phyloP scores from a whole-genome alignment of 92 coral and sea anemone genomes.

The Paramuricea clavata region DNA sequence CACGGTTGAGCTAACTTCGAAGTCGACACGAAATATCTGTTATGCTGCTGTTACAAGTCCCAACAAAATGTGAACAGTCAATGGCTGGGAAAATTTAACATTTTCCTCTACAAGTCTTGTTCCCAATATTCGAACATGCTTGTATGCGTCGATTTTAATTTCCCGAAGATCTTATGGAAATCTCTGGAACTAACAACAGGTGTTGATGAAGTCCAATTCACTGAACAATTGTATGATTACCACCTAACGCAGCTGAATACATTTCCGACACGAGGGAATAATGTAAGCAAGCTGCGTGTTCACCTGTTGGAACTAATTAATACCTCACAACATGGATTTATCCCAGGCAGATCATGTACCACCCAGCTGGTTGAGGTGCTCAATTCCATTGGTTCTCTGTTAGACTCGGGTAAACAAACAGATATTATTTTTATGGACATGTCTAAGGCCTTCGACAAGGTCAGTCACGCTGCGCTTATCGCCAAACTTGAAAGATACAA shows the following conservation, averaged over 20 bases:
- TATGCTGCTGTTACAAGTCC: neutral
- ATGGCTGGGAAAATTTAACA: neutral
- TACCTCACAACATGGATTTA: neutral
- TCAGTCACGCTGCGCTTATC: neutral
- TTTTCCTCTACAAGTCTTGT: neutral
- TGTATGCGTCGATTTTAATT: neutral
- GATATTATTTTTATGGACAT: neutral
- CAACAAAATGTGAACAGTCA: neutral
- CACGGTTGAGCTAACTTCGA: slow-evolving; percentile 30
- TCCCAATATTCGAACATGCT: neutral
- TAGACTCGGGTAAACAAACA: too few relatives aligned
- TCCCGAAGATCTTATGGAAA: neutral
- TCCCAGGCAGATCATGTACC: slow-evolving; percentile 37
- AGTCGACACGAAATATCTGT: neutral
- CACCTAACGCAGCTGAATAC: neutral
- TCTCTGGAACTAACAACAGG: slow-evolving; percentile 9
- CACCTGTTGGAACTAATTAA: neutral
- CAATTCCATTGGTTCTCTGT: slow-evolving; percentile 21
- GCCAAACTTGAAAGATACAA: neutral
- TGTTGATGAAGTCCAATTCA: slow-evolving; percentile 1
- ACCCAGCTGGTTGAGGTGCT: slow-evolving; percentile 40
- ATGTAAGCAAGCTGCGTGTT: neutral
- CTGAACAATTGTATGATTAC: neutral
- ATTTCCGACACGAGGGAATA: neutral
- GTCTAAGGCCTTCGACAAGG: neutral